A percentile compares a stretch with the other conserved stretches of the same genome.
phyloP scores from a whole-genome alignment of 2,888 invertebrate genomes.

The Pyrrhosoma nymphula region DNA sequence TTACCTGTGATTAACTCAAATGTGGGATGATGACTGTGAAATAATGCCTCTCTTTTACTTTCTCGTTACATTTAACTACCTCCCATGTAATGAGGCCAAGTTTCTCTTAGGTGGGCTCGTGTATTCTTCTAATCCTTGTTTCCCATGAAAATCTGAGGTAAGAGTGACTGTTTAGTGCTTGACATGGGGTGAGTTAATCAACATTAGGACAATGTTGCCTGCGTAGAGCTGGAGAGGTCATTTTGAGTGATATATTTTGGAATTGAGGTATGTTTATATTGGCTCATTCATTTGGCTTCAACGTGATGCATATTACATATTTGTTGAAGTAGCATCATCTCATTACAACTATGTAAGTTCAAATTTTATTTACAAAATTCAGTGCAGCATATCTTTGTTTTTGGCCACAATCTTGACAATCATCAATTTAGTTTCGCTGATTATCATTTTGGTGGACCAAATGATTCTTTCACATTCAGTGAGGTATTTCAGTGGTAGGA shows the following conservation, averaged over 20 bases:
- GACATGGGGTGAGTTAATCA: not conserved
- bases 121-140: not conserved
- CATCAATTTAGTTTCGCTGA: too few species aligned
- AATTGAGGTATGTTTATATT: too few species aligned
- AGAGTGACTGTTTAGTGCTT: not conserved
- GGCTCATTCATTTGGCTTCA: too few species aligned
- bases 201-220: not conserved
- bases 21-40: not conserved
- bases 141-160: not conserved
- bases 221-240: not conserved
- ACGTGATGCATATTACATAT: too few species aligned
- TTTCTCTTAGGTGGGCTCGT: not conserved
- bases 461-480: too few species aligned
- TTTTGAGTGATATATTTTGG: not conserved
- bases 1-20: not conserved
- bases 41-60: not conserved
- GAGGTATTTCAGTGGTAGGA: too few species aligned
- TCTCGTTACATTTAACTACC: not conserved
- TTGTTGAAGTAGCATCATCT: too few species aligned
- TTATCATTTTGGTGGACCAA: too few species aligned
- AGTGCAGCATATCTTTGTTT: too few species aligned
- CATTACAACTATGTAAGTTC: too few species aligned
- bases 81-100: not conserved
- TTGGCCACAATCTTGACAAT: too few species aligned
- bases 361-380: too few species aligned